Conservation (phyloP, 2,113 vertebrate species). For the Propithecus coquereli region DNA sequence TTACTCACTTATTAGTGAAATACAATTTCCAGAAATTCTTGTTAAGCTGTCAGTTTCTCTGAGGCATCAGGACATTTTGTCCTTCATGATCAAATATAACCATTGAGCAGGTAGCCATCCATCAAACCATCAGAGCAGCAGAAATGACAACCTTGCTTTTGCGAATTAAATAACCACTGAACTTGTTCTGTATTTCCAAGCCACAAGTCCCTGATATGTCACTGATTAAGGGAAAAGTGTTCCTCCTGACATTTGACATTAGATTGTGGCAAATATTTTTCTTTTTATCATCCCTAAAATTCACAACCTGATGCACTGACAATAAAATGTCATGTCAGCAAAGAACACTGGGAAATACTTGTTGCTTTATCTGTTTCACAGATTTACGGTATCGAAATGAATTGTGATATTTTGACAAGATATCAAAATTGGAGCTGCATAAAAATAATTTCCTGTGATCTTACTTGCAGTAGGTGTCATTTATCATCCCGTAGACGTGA, state of each 20-base stretch:
- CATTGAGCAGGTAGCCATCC: conserved; percentile 37
- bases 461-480: conserved; percentile 99
- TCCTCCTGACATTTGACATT: conserved; percentile 68
- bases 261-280: conserved; percentile 72
- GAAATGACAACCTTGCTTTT: conserved; percentile 55
- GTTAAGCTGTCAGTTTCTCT: conserved; percentile 59
- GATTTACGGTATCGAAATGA: conserved; percentile 82
- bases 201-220: conserved; percentile 48
- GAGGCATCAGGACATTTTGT: conserved; percentile 57
- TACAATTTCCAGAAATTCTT: conserved; percentile 64
- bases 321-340: conserved; percentile 74
- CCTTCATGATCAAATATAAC: conserved; percentile 62
- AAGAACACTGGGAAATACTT: conserved; percentile 72
- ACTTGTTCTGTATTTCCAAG: conserved; percentile 55
- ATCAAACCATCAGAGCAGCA: conserved; percentile 41
- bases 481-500: conserved; percentile 98
- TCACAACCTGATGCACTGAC: conserved; percentile 72
- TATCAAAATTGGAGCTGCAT: conserved; percentile 79
- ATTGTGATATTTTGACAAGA: conserved; percentile 83
- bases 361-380: conserved; percentile 72
- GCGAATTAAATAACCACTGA: conserved; percentile 59
- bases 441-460: conserved; percentile 83
- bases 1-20: conserved; percentile 70
- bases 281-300: conserved; percentile 77
- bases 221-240: conserved; percentile 71